Base-by-base conservation (phyloP, 2,113 vertebrate genomes). In the Oreocharis arfaki region DNA sequence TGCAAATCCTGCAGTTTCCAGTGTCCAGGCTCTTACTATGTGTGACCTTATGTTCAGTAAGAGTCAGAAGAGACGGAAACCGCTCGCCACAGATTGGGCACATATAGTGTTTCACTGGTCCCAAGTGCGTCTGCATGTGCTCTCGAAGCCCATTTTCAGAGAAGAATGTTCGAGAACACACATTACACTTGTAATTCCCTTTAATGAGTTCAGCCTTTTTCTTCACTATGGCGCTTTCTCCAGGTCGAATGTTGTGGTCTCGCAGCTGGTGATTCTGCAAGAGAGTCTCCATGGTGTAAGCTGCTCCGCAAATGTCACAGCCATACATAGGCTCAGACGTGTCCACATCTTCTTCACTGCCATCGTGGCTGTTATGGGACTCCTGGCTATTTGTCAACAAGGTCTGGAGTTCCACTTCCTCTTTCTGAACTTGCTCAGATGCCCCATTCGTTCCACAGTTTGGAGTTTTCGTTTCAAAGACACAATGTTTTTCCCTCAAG, bases 91-190 rank as follows among this genome's bases (percentile, higher is more conserved):
- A 99, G 96, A 99, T 99, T 26, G 99, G 99, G 96, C 99, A 99
- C 99, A 99, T 99, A 92, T 99, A 99, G 97, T 99, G 99, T 97
- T 99, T 99, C 94, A 99, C 99, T 21, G 99, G 99, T 89, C 99
- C 99, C 85, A 99, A 98, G 98, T 99, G 99, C 46, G 99, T 99
- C 97, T 99, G 99, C 98, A 99, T 99, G 90, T 99, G 99, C 78
- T 99, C 99, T 53, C 99, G 98, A 69, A 99, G 98, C 42, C 99
- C 99, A 8, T 98, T 98, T 97, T 99, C 99, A 10, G 99, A 99
- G 97, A 99, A 99, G 98, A 99, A 99, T 91, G 99, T 99, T 96
- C 99, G 98, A 49, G 99, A 99, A 97, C 99, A 99, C 78, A 99
- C 99, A 64, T 99, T 99, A 97, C 99, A 99, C 98, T 99, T 99